Base-by-base conservation (phyloP, 2,113 vertebrate species). In the Turnix velox region DNA sequence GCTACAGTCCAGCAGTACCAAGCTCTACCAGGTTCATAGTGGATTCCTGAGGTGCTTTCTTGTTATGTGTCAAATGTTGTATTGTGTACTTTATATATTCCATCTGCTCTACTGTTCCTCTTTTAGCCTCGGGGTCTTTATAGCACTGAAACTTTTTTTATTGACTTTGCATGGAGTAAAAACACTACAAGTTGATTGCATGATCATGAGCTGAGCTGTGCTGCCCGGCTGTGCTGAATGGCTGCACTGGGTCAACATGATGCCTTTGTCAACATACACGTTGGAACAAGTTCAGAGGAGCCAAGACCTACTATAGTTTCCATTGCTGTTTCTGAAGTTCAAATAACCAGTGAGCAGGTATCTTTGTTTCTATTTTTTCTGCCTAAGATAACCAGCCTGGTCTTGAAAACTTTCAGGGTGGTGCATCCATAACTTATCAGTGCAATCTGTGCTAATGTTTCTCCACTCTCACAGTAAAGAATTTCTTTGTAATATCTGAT, bases 181-280 rank as follows among this genome's bases (percentile, higher is more conserved):
- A 66, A 51, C 37, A 6, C 30, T 57, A 12, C 0, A 0, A 35
- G 65, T n/a, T 0, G 0, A 59, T n/a, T 10, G 18, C 13, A 8
- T 8, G 23, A 42, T 24, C 14, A 27, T 6, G 25, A 31, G 35
- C 69, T 42, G 18, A 58, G 33, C 33, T 45, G 31, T n/a, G n/a
- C n/a, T n/a, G n/a, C n/a, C n/a, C n/a, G n/a, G n/a, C n/a, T n/a
- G n/a, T n/a, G n/a, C n/a, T n/a, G n/a, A n/a, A n/a, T n/a, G n/a
- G n/a, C 52, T 72, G 62, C 37, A 11, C 15, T 68, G 31, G 24
- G 31, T 33, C 27, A 67, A 25, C 54, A 45, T 0, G 14, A 18
- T 23, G 24, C 11, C 28, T 63, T 59, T 57, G 39, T 35, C 42
- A 12, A 46, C 3, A 27, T 23, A 40, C 0, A 0, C 2, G 6